Evolutionary conservation across 30 jellyfish, hydroid and myxozoan genomes (phyloP), one percentile per base, ranked within the genome.

Genomic region (Turritopsis dohrnii): DNA sequence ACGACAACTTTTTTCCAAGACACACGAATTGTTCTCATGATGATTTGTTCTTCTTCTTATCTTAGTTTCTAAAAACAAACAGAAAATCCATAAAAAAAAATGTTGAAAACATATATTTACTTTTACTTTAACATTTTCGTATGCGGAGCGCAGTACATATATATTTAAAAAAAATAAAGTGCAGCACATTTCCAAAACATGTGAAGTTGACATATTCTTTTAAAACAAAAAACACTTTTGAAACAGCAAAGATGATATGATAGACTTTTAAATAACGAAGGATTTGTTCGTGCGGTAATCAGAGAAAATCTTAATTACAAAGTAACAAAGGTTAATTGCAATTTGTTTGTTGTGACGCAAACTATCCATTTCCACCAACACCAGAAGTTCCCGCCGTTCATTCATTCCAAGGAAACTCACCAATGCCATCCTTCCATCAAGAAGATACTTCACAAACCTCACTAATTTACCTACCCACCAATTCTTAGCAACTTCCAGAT

Each of bases 21-120:
- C 16, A 80, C 20, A 21, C 87, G 87, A 23, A 80, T 65, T 8
- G 87, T 80, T 27, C 53, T 80, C 87, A 80, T 80, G 26, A 21
- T 53, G 9, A n/a, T 9, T 21, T 7, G 9, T 69, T 7, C 22
- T 7, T 7, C 77, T 13, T 41, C 60, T 41, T 3, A 41, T 41
- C 13, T 41, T 5, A 41, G 5, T 41, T 3, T 41, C 60, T 41
- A 41, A 41, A 41, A 41, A 13, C 5, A 41, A 41, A 41, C 9
- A 41, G 60, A 41, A 41, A 41, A 3, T 41, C n/a, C n/a, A n/a
- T n/a, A n/a, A n/a, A n/a, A n/a, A n/a, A 13, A 41, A 41, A 41
- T 41, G 60, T 41, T 41, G 60, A 41, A 41, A 41, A 13, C n/a
- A n/a, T n/a, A n/a, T n/a, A n/a, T n/a, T n/a, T n/a, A n/a, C n/a